Evolutionary conservation across 2,888 invertebrate genomes (phyloP), one percentile per base, ranked within the genome.

Genomic region (Psylliodes chrysocephalus): DNA sequence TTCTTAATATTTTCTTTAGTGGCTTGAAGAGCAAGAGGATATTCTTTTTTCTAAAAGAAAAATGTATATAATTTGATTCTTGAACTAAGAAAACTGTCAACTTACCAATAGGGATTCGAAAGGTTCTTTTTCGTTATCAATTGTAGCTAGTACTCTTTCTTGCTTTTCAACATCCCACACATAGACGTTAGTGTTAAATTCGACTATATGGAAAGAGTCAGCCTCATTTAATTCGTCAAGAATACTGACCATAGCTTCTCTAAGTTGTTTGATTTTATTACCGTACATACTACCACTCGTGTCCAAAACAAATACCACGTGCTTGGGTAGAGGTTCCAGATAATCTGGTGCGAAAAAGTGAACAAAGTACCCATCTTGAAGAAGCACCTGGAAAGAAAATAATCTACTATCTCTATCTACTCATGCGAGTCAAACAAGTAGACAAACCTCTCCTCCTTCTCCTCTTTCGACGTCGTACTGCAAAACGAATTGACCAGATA

Each of bases 251-350:
- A 91, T 90, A 25, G 91, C 90, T 51, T 86, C 85, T 53, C 86
- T 85, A 8, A 90, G 81, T 79, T 91, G 90, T 17, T 82, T 79
- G 35, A 91, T 85, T 82, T 90, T 90, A 51, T 83, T 83, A 17
- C 88, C 91, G 71, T 82, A 82, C 92, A 92, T 92, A 54, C 91
- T 91, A 8, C 91, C 91, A 22, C 91, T 91, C 0, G 89, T 87
- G 77, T 92, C 92, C 74, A 92, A 82, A 7, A 92, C 89, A 77
- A 92, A 92, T 4, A 91, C 85, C 4, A 90, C 88, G 72, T 90
- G 87, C 77, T 91, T 91, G 60, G 83, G 84, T 40, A 90, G 81
- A 1, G 88, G 85, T 18, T 84, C 82, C 64, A 89, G 78, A 18
- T 86, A 84, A 1, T 81, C 78, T 0, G 91, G 91, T 7, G 91